Conservation (phyloP, 1,140 invertebrate species). For the Drosophila sproati region DNA sequence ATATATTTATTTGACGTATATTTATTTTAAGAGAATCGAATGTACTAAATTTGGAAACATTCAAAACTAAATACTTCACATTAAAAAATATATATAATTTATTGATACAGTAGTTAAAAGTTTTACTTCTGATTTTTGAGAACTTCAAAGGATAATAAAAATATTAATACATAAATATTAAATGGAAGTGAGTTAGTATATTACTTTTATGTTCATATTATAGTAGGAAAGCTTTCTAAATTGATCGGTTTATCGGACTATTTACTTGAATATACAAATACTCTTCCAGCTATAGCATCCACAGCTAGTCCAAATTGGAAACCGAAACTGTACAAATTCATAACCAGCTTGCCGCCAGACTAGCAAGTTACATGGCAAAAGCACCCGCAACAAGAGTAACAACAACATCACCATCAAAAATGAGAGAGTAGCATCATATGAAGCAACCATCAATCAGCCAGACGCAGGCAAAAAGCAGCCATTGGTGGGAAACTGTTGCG, state of each 20-base stretch:
- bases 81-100: too few relatives aligned
- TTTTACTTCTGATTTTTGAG: too few relatives aligned
- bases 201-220: not conserved
- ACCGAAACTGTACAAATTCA: constrained; percentile 69
- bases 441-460: constrained; percentile 77
- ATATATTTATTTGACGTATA: too few relatives aligned
- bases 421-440: constrained; percentile 36
- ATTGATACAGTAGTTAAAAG: too few relatives aligned
- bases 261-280: constrained; percentile 19
- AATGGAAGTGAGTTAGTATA: too few relatives aligned
- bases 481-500: constrained; percentile 70
- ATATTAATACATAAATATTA: too few relatives aligned
- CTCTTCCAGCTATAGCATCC: not conserved
- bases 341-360: constrained; percentile 63
- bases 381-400: constrained; percentile 46
- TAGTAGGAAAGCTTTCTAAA: not conserved
- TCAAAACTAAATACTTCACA: too few relatives aligned
- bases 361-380: constrained; percentile 52
- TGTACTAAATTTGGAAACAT: too few relatives aligned
- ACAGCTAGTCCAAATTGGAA: constrained; percentile 31
- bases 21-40: too few relatives aligned
- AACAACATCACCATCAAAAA: constrained; percentile 36
- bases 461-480: constrained; percentile 62
- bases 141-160: too few relatives aligned
- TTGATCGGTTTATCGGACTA: not conserved